Percentiles rank a stretch among this genome's conserved stretches.
phyloP scores from a whole-genome alignment of 1,140 invertebrate genomes.

The Drepana arcuata region DNA sequence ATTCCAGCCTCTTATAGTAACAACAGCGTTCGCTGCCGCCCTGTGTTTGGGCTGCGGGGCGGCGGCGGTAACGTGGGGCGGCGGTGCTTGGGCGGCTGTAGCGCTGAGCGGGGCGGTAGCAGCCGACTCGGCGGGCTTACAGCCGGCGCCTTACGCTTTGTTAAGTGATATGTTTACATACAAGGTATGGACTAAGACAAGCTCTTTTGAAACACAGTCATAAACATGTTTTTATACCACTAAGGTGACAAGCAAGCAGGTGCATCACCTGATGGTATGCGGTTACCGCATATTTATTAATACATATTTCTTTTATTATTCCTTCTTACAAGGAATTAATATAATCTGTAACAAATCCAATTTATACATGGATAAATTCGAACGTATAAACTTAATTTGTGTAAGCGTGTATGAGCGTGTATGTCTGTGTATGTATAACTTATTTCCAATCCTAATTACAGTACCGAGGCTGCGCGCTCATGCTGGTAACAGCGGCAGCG shows the following conservation, averaged over 20 bases:
- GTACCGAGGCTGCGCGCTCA: slow-evolving; percentile 40
- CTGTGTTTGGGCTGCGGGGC: slow-evolving; percentile 8
- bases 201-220: too few relatives aligned
- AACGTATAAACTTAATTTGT: too few relatives aligned
- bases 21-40: slow-evolving; percentile 14
- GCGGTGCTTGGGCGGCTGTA: slow-evolving; percentile 7
- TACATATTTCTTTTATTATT: too few relatives aligned
- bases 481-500: slow-evolving; percentile 23
- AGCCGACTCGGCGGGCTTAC: slow-evolving; percentile 35
- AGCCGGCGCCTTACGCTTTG: slow-evolving; percentile 42
- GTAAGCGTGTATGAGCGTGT: too few relatives aligned
- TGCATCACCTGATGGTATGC: too few relatives aligned
- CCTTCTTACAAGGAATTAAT: too few relatives aligned
- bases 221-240: too few relatives aligned
- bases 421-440: too few relatives aligned
- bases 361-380: too few relatives aligned
- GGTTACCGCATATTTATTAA: too few relatives aligned
- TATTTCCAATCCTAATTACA: slow-evolving; percentile 9
- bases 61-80: slow-evolving; percentile 3
- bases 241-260: too few relatives aligned
- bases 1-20: slow-evolving; percentile 21
- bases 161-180: slow-evolving; percentile 44
- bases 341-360: too few relatives aligned
- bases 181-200: slow-evolving; percentile 25
- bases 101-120: slow-evolving; percentile 26